phyloP scores from a whole-genome alignment of 1,140 invertebrate genomes.

The Camponotus floridanus region DNA sequence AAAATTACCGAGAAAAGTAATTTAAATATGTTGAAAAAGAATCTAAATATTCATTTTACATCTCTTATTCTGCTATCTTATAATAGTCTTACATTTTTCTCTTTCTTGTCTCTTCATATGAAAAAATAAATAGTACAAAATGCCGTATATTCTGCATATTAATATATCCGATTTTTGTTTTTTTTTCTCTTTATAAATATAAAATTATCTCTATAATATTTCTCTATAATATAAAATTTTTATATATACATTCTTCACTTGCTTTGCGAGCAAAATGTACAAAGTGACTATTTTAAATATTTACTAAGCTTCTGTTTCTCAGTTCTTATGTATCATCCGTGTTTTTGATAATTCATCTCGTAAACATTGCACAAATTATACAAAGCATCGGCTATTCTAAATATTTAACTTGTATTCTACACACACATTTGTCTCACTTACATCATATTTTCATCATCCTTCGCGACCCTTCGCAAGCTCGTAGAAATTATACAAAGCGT shows the following conservation, averaged over 20 bases:
- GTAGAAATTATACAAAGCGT: not conserved
- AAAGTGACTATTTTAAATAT: not conserved
- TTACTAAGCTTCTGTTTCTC: not conserved
- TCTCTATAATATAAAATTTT: too few species aligned
- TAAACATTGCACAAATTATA: not conserved
- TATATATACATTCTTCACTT: not conserved
- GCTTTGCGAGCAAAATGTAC: not conserved
- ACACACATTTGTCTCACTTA: not conserved
- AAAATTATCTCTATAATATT: too few species aligned
- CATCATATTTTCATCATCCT: too few species aligned
- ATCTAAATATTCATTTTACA: constrained; percentile 11
- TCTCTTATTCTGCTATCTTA: not conserved
- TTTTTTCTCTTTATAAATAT: not conserved
- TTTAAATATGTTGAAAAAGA: constrained; percentile 24
- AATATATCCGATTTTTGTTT: not conserved
- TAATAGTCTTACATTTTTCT: constrained; percentile 10
- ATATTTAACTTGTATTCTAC: not conserved
- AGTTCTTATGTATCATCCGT: not conserved
- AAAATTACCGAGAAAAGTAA: not conserved
- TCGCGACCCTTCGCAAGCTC: not conserved
- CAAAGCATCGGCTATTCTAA: not conserved
- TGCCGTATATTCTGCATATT: not conserved
- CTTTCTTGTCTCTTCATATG: not conserved
- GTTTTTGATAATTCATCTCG: not conserved
- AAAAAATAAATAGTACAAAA: constrained; percentile 25